A percentile compares a stretch with the other conserved stretches of the same genome.
Evolutionary conservation across 1,140 invertebrate genomes (phyloP).

Genomic region (Listronotus bonariensis): DNA sequence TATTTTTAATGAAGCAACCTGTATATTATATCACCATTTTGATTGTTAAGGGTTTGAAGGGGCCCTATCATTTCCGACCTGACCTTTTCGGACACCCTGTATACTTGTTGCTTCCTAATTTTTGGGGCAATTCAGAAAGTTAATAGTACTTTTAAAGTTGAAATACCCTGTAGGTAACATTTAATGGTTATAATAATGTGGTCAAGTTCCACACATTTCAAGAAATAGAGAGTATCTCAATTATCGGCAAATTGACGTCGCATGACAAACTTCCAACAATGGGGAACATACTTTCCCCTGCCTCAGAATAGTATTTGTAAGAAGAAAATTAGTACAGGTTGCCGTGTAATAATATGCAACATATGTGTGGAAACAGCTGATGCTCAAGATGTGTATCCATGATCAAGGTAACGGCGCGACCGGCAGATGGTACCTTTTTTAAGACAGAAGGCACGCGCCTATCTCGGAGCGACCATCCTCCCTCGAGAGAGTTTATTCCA

Average conservation of each 20-base stretch:
- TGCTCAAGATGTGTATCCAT: constrained; percentile 22
- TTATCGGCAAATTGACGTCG: not conserved
- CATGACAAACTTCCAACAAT: not conserved
- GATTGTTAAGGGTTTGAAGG: too few species aligned
- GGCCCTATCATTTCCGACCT: too few species aligned
- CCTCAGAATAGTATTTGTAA: not conserved
- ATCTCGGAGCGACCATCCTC: constrained; percentile 20
- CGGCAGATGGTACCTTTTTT: constrained; percentile 21
- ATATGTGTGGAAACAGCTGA: constrained; percentile 28
- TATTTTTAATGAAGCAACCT: too few species aligned
- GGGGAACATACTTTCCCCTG: not conserved
- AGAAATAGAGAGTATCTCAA: too few species aligned
- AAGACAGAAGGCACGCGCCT: constrained; percentile 29
- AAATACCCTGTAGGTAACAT: too few species aligned
- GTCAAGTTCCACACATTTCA: too few species aligned
- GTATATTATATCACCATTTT: too few species aligned
- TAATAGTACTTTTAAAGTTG: too few species aligned
- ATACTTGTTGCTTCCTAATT: too few species aligned
- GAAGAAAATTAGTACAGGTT: constrained; percentile 18
- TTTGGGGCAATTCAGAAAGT: too few species aligned
- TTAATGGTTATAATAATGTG: too few species aligned
- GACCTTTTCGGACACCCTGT: too few species aligned
- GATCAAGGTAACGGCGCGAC: constrained; percentile 2
- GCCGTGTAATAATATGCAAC: constrained; percentile 7
- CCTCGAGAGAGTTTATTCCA: constrained; percentile 12